Base-by-base conservation (phyloP, 2,888 invertebrate genomes). In the Tetheella fluctuosa region DNA sequence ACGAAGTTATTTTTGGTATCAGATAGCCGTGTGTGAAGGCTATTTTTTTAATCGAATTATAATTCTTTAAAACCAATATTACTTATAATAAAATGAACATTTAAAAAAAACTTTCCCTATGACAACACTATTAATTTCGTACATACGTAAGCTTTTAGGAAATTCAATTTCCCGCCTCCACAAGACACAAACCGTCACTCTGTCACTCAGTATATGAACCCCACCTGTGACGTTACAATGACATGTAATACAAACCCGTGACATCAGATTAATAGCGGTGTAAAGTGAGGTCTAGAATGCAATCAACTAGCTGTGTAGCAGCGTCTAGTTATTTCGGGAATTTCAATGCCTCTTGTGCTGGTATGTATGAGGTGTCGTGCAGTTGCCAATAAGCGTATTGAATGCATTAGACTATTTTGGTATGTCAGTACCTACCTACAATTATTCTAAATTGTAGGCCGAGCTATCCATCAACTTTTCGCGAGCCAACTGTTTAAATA, bases 151-250 rank as follows among this genome's bases (percentile, higher is more conserved):
- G 48, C 48, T 48, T 48, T 48, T 48, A 48, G 17, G 17, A 48
- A 20, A 48, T 48, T 48, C 48, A 48, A 48, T 48, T 48, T 48
- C 48, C 48, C 48, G 20, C 48, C 20, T 20, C n/a, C 48, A 10
- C 48, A 48, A 20, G 48, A 48, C 48, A 15, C 39, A 42, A 42
- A 48, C 48, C 48, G 48, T 48, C 48, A 48, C 20, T 48, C n/a
- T 48, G 20, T 20, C 48, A 48, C 48, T 48, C 48, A 20, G 48
- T 20, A 48, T 48, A 48, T 48, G 48, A 48, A 48, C 48, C 42
- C 7, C 48, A 48, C 48, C 48, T 48, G 48, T 48, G 48, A 48
- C 48, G 48, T 20, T 10, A 48, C 48, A 10, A 10, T 20, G 48
- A 48, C 48, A 10, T 48, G 48, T 48, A 48, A 48, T 48, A 42